Conservation (phyloP, 2,113 vertebrate genomes). For the Clinocottus analis region DNA sequence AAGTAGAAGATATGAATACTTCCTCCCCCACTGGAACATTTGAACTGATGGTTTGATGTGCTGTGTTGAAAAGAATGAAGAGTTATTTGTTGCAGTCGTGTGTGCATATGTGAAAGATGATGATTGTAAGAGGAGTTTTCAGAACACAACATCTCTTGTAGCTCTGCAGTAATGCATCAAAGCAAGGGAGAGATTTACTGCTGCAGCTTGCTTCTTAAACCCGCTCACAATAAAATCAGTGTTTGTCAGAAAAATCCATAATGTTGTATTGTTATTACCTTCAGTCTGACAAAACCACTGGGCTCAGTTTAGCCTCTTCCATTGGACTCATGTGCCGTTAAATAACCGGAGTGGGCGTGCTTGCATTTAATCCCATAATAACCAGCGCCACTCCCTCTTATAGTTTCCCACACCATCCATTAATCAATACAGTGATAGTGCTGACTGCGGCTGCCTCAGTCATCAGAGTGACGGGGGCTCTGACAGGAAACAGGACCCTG, state of each 20-base stretch:
- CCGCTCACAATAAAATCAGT: background rate
- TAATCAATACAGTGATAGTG: constrained; percentile 80
- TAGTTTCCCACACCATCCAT: constrained; percentile 51
- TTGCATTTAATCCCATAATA: constrained; percentile 69
- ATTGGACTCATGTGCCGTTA: constrained; percentile 27
- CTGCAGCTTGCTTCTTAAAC: background rate
- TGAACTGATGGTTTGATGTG: background rate
- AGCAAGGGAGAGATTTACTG: background rate
- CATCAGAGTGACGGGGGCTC: constrained; percentile 37
- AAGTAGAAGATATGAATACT: background rate
- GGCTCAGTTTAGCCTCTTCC: constrained; percentile 15
- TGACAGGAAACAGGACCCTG: constrained; percentile 63
- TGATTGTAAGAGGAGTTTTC: background rate
- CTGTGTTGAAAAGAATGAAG: background rate
- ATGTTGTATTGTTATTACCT: constrained; percentile 2
- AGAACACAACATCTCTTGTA: background rate
- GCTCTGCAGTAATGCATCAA: background rate
- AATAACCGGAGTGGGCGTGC: constrained; percentile 37
- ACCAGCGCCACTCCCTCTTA: constrained; percentile 52
- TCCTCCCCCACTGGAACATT: background rate
- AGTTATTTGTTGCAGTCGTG: background rate
- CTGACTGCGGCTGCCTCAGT: constrained; percentile 69
- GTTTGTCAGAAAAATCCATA: background rate
- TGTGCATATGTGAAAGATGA: background rate
- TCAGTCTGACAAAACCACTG: constrained; percentile 14